Evolutionary conservation across 1,140 invertebrate genomes (phyloP), one percentile per base, ranked within the genome.

Genomic region (Galendromus occidentalis): DNA sequence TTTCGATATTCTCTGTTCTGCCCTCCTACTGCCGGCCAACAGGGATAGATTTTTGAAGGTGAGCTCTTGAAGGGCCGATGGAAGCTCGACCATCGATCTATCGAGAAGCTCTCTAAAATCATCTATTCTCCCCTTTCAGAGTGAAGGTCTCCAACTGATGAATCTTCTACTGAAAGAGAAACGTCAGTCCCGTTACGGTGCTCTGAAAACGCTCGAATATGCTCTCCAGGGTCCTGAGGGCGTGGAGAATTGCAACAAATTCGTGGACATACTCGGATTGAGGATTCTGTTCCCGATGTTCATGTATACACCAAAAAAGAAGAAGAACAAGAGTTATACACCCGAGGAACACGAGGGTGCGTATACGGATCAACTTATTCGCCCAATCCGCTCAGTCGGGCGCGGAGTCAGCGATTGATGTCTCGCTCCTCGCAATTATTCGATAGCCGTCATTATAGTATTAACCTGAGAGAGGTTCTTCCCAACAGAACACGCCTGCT

Each of bases 101-200:
- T n/a, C n/a, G n/a, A n/a, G n/a, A n/a, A n/a, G n/a, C n/a, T n/a
- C n/a, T n/a, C n/a, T n/a, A n/a, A n/a, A n/a, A n/a, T n/a, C n/a
- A n/a, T n/a, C n/a, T n/a, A 39, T 39, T 39, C 9, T 4, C 4
- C 9, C 9, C 33, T 33, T 59, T 22, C 51, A 59, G 51, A 59
- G 91, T 0, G 93, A 97, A 81, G 92, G 93, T 7, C 77, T 96
- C 20, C 92, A 98, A 75, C 81, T 97, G 12, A 96, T 97, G 92
- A 86, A 85, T 73, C 80, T 99, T 59, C 98, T 99, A 91, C 78
- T 99, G 1, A 83, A 91, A 72, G 93, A 98, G 75, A 97, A 96
- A 77, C 97, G 97, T 78, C 83, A 91, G 77, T 96, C 91, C 0
- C 80, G 93, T 2, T 91, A 94, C 77, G 92, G 94, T 65, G 95